Evolutionary conservation across 2,113 vertebrate species (phyloP), one percentile per base, ranked within the genome.

Genomic region (Strigops habroptila): DNA sequence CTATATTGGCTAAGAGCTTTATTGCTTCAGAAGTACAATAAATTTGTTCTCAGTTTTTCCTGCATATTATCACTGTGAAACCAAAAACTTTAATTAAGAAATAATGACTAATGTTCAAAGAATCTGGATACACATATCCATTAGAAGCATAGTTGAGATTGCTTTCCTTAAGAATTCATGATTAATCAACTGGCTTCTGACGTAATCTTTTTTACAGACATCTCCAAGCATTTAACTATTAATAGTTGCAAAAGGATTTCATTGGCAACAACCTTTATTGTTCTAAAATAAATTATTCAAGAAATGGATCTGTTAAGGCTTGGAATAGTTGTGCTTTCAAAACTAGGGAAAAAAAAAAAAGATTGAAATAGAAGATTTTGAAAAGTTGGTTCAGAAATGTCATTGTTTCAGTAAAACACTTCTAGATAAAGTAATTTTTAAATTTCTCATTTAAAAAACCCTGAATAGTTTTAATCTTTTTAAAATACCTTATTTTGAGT

Each of bases 271-370:
- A 35, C 5, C 18, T 70, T 18, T 52, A 74, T 44, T 22, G 2
- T 55, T 16, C 10, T 73, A 24, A 81, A 81, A 4, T 27, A 51
- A 83, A 62, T 52, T 77, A 74, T 39, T 80, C 6, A 52, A 39
- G 24, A 76, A 86, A 82, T 44, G 55, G 25, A 33, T 55, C 5
- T 70, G 7, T 39, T 64, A 63, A 63, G 39, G 9, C 75, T 7
- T 52, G 1, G 5, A 79, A 92, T 7, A 73, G 18, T 5, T 51
- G 13, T 18, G 2, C 1, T 53, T 1, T 30, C 14, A 68, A 59
- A 10, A 39, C 2, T 4, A 2, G 7, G 16, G 2, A 12, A 63
- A 30, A 41, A 21, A 0, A 18, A 55, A 41, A 53, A 31, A 19
- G 2, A 24, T 31, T 53, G 16, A 77, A 77, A 41, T 5, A 63